Percentiles rank a stretch among this genome's conserved stretches.
These are phyloP conservation scores for Drosophila nannoptera DNA, from an alignment of 1,140 invertebrate genomes.

Conservation along the genomic window DNA sequence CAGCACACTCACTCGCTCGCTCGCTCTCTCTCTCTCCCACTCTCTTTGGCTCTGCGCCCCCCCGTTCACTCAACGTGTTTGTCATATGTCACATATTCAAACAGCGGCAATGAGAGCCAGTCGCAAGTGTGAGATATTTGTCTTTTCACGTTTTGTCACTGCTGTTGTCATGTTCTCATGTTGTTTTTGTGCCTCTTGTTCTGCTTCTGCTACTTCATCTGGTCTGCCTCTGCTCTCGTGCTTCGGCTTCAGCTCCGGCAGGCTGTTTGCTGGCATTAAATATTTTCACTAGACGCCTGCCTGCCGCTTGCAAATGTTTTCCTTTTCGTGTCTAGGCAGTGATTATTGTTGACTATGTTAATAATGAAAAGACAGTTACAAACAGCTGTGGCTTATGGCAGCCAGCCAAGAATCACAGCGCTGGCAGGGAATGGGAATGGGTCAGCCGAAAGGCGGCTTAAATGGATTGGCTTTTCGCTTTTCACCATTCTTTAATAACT, in stretches of 20 bases:
- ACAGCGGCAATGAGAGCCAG: conserved; percentile 50
- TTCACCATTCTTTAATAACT: neutral
- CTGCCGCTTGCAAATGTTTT: conserved; percentile 55
- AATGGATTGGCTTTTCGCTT: neutral
- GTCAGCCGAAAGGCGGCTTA: conserved; percentile 5
- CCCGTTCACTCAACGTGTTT: conserved; percentile 12
- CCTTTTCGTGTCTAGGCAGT: conserved; percentile 58
- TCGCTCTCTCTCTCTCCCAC: no score
- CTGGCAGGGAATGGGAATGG: neutral
- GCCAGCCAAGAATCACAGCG: neutral
- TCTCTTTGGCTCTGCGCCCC: neutral
- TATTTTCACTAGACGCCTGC: conserved; percentile 70
- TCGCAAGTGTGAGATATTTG: conserved; percentile 74
- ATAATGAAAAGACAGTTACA: conserved; percentile 71
- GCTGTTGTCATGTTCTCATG: conserved; percentile 49
- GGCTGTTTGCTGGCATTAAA: conserved; percentile 74
- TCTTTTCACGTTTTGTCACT: conserved; percentile 64
- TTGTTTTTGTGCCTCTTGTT: conserved; percentile 22
- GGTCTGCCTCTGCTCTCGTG: conserved; percentile 7
- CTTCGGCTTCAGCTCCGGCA: conserved; percentile 26
- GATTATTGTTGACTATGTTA: conserved; percentile 75
- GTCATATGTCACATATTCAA: conserved; percentile 72
- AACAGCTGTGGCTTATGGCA: conserved; percentile 61
- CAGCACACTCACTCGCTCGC: no score
- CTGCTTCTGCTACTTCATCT: conserved; percentile 13